These are phyloP conservation scores for Aulostomus chinensis DNA, from an alignment of 2,797 vertebrate species.

Conservation along the genomic window DNA sequence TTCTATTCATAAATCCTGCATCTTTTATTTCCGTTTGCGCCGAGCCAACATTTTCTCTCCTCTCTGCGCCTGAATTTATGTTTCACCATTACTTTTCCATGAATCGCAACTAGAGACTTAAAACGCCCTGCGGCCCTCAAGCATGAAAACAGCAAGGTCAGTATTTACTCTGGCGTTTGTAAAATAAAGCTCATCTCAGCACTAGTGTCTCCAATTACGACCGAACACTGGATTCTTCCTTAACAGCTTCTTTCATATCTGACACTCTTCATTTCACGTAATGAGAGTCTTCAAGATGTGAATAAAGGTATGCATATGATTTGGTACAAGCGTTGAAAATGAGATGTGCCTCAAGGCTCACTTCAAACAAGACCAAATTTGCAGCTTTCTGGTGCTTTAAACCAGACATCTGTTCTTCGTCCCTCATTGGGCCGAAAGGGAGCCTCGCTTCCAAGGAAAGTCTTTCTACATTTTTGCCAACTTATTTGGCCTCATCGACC, in stretches of 20 bases:
- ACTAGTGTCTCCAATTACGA: slow-evolving; percentile 63
- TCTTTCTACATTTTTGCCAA: slow-evolving; percentile 60
- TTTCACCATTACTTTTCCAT: slow-evolving; percentile 35
- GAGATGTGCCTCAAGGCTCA: slow-evolving; percentile 61
- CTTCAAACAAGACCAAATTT: slow-evolving; percentile 70
- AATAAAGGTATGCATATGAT: slow-evolving; percentile 72
- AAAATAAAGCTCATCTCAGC: slow-evolving; percentile 66
- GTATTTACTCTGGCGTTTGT: slow-evolving; percentile 52
- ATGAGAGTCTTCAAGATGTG: slow-evolving; percentile 70
- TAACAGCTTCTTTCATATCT: slow-evolving; percentile 69
- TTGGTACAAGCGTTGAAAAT: slow-evolving; percentile 58
- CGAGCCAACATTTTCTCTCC: slow-evolving; percentile 18
- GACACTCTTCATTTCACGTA: slow-evolving; percentile 71
- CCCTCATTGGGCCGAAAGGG: slow-evolving; percentile 51
- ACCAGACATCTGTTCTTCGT: slow-evolving; percentile 69
- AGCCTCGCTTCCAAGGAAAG: slow-evolving; percentile 52
- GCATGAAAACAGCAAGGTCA: slow-evolving; percentile 68
- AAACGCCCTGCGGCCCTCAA: slow-evolving; percentile 32
- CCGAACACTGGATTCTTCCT: slow-evolving; percentile 50
- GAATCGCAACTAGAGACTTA: slow-evolving; percentile 39
- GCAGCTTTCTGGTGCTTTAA: slow-evolving; percentile 52
- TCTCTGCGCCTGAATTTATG: slow-evolving; percentile 41
- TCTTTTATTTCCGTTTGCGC: slow-evolving; percentile 8
- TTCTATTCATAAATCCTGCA: slow-evolving; percentile 3
- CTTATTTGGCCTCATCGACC: slow-evolving; percentile 62